phyloP scores from a whole-genome alignment of 2,113 vertebrate species.

The Raja brachyura region DNA sequence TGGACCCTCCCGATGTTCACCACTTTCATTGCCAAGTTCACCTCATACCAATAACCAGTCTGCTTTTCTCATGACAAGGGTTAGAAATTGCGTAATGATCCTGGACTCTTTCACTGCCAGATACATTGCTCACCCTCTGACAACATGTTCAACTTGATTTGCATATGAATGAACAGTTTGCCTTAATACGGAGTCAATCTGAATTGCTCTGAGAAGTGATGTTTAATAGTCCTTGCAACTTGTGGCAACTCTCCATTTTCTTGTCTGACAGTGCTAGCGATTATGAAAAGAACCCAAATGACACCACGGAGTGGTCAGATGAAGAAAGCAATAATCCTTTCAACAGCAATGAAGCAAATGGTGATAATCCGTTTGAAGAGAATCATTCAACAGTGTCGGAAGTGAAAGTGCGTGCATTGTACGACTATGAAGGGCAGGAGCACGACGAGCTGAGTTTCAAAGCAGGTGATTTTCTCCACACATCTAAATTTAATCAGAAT shows the following conservation, averaged over 20 bases:
- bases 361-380: slow-evolving; percentile 86
- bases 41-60: not conserved
- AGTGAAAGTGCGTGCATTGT: slow-evolving; percentile 81
- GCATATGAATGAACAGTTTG: not conserved
- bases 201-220: not conserved
- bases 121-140: not conserved
- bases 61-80: not conserved
- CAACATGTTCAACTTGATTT: not conserved
- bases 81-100: not conserved
- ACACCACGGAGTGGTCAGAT: slow-evolving; percentile 77
- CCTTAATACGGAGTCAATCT: not conserved
- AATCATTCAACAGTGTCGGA: slow-evolving; percentile 61
- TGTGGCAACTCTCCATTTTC: not conserved
- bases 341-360: slow-evolving; percentile 68
- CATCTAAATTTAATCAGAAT: not conserved
- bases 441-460: slow-evolving; percentile 95
- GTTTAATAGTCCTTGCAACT: not conserved
- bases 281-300: slow-evolving; percentile 70
- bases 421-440: slow-evolving; percentile 94
- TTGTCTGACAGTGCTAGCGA: slow-evolving; percentile 62
- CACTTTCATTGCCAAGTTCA: too few relatives aligned
- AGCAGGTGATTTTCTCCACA: slow-evolving; percentile 61
- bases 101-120: not conserved
- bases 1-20: not conserved
- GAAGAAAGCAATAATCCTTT: slow-evolving; percentile 87